Evolutionary conservation across 92 coral and sea anemone species (phyloP).

Genomic region (Galaxea fascicularis): DNA sequence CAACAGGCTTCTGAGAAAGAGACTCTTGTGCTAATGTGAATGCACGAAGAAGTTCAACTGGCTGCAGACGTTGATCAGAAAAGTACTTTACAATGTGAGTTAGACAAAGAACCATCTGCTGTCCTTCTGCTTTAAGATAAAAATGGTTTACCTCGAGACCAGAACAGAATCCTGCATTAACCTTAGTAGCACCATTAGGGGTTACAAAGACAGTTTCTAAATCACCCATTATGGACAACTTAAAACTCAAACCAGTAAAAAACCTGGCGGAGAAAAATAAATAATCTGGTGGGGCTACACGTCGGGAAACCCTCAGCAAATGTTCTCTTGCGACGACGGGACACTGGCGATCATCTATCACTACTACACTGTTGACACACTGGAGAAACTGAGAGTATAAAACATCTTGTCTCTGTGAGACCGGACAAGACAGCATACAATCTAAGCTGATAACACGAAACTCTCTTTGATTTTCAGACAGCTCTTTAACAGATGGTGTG

Average conservation of each 20-base stretch:
- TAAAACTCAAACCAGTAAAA: too few species aligned
- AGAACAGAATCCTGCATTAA: neutral
- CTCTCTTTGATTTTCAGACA: neutral
- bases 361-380: neutral
- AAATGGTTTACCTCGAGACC: neutral
- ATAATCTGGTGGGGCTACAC: neutral
- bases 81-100: neutral
- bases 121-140: neutral
- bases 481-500: neutral
- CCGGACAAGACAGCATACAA: neutral
- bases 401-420: neutral
- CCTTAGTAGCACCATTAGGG: neutral
- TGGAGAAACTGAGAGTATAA: neutral
- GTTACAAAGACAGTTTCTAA: neutral
- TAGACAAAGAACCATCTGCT: neutral
- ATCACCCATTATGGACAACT: neutral
- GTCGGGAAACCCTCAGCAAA: neutral
- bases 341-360: neutral
- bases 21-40: neutral
- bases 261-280: neutral
- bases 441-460: conserved; percentile 10
- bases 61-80: neutral
- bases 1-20: conserved; percentile 1
- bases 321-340: neutral
- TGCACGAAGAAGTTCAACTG: neutral